Conservation (phyloP, 2,888 invertebrate species). For the Odontothrips loti region DNA sequence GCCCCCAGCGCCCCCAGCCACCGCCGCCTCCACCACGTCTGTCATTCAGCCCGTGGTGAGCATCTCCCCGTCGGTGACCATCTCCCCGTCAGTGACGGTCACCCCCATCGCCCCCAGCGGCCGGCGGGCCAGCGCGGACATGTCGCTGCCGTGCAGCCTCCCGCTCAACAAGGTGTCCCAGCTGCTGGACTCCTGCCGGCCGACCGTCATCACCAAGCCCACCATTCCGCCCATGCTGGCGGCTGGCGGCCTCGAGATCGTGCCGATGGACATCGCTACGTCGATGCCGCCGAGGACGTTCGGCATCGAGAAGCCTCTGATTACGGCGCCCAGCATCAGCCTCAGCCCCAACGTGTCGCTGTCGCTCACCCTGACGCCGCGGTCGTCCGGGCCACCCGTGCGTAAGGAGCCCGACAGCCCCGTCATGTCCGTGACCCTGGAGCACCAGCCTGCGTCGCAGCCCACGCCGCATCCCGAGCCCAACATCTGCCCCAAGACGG, state of each 20-base stretch:
- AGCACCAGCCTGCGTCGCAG: neutral
- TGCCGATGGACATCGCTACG: slow-evolving; percentile 2
- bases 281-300: neutral
- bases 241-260: slow-evolving; percentile 21
- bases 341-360: slow-evolving; percentile 9
- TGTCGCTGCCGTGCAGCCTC: neutral
- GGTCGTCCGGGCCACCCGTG: neutral
- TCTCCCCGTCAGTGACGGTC: neutral
- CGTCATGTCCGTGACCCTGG: neutral
- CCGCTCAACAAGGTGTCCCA: slow-evolving; percentile 14
- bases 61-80: slow-evolving; percentile 1
- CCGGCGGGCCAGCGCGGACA: neutral
- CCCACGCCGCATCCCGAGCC: neutral
- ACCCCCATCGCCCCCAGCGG: neutral
- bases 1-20: neutral
- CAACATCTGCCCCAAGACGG: neutral
- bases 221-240: slow-evolving; percentile 9
- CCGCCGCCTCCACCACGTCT: neutral
- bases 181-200: slow-evolving; percentile 6
- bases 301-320: slow-evolving; percentile 4
- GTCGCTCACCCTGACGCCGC: neutral
- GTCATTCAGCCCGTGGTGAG: neutral
- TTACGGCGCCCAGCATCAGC: slow-evolving; percentile 20
- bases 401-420: neutral
- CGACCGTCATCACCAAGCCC: slow-evolving; percentile 21